These are phyloP conservation scores for Heterotilapia buettikoferi DNA, from an alignment of 2,113 vertebrate genomes.

Conservation along the genomic window DNA sequence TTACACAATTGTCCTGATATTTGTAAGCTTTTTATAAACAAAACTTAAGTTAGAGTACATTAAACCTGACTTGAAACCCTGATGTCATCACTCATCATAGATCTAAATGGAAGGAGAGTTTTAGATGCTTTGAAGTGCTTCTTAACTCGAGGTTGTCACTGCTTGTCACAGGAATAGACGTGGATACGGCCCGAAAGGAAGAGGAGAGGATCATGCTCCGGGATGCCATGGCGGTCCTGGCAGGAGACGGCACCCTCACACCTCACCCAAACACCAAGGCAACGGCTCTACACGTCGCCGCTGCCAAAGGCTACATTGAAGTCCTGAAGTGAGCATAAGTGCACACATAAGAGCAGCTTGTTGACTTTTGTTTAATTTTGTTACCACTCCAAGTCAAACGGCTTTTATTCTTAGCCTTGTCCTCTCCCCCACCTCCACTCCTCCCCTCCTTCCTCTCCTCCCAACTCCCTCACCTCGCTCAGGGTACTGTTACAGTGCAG, in stretches of 20 bases:
- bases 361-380: neutral
- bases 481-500: constrained; percentile 73
- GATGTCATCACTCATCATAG: neutral
- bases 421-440: neutral
- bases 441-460: neutral
- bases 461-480: neutral
- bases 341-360: neutral
- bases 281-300: constrained; percentile 74
- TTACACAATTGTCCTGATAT: neutral
- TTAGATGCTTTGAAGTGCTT: neutral
- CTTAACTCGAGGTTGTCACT: neutral
- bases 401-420: neutral
- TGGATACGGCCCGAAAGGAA: constrained; percentile 71
- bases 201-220: constrained; percentile 76
- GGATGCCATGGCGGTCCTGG: constrained; percentile 68
- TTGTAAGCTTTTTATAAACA: neutral
- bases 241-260: constrained; percentile 55
- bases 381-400: neutral
- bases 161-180: constrained; percentile 64
- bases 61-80: neutral
- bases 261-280: constrained; percentile 77
- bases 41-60: neutral
- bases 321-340: constrained; percentile 73
- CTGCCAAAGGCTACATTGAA: constrained; percentile 79
- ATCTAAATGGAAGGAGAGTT: neutral